phyloP scores from a whole-genome alignment of 2,888 invertebrate species.

The Leptura quadrifasciata region DNA sequence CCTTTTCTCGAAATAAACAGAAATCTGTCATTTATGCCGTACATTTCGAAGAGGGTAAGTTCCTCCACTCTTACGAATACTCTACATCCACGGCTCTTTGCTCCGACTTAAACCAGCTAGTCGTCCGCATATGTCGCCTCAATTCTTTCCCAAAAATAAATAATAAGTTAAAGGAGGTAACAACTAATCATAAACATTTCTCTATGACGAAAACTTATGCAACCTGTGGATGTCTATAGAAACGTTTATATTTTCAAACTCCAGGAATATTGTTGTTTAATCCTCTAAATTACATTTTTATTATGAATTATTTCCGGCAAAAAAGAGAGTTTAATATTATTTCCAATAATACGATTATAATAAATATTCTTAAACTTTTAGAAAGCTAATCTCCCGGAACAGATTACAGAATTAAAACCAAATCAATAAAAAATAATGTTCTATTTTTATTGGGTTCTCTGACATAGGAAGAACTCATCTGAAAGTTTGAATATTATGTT shows the following conservation, averaged over 20 bases:
- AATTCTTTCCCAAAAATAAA: no score
- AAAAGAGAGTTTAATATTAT: neutral
- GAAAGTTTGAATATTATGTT: neutral
- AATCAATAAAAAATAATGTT: constrained; percentile 19
- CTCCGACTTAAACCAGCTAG: no score
- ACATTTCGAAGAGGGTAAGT: no score
- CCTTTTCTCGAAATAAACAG: no score
- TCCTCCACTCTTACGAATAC: no score
- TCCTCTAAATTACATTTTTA: neutral
- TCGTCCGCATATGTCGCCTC: no score
- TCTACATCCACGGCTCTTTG: no score
- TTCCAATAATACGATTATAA: constrained; percentile 19
- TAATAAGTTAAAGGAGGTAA: no score
- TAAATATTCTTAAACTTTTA: neutral
- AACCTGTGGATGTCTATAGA: constrained; percentile 3
- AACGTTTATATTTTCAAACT: neutral
- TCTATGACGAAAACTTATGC: no score
- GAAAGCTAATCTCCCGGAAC: constrained; percentile 11
- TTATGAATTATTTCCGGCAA: neutral
- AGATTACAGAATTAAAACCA: constrained; percentile 6
- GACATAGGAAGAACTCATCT: neutral
- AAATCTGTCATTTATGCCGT: no score
- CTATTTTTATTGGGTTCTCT: neutral
- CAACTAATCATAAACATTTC: no score
- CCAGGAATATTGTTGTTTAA: neutral